Evolutionary conservation across 2,113 vertebrate genomes (phyloP), one percentile per base, ranked within the genome.

Genomic region (Ivindomyrus marchei): DNA sequence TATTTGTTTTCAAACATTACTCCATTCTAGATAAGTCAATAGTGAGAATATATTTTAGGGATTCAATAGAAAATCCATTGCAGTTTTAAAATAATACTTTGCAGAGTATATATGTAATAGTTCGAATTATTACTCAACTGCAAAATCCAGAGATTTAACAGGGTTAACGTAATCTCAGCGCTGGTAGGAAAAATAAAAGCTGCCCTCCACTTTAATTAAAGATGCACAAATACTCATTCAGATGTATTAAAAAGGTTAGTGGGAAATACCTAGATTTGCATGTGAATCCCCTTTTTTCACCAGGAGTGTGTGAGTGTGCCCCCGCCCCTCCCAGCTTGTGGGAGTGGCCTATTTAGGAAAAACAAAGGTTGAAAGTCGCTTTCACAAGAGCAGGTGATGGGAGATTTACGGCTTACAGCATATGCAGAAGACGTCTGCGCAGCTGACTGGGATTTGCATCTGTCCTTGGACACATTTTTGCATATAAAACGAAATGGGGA

Each of bases 391-490:
- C 85, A 87, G 85, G 85, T 87, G 49, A 85, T 85, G 83, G 45
- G 83, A 85, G 83, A 87, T 53, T 53, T 87, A 53, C 50, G 50
- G 85, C 85, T 87, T 49, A 52, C 31, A 53, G 50, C 50, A 53
- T 53, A 52, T 31, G 13, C 27, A 8, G 85, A 4, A 87, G 85
- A 87, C n/a, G 49, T 36, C 49, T 53, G 17, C 8, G 85, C 11
- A 8, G 47, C 50, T 52, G 49, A 87, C 50, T 87, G 11, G 50
- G 27, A 36, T 87, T 36, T 87, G 50, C 85, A 36, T 36, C 85
- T 87, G 85, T 53, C 49, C 50, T 87, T 87, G 85, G 85, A 36
- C 85, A 53, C 49, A 87, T 27, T 31, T 87, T 87, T 87, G 27
- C 49, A 53, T 87, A 87, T 53, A 87, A 87, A 87, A 87, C 27